These are phyloP conservation scores for Irena cyanogastra DNA, from an alignment of 2,113 vertebrate species.

Conservation along the genomic window DNA sequence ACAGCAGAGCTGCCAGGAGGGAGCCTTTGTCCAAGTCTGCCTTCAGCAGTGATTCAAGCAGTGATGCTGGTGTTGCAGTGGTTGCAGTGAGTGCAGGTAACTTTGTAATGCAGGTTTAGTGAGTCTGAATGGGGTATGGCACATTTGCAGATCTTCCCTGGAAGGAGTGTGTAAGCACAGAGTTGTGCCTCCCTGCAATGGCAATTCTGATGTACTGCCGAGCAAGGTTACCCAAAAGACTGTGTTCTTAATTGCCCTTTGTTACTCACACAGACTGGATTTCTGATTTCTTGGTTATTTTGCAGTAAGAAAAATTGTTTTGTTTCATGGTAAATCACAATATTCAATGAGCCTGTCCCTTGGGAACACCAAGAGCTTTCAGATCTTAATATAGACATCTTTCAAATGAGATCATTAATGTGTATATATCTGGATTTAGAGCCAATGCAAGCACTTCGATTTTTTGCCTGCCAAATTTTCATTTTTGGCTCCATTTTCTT, in stretches of 20 bases:
- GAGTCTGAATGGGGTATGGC: not conserved
- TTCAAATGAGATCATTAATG: slow-evolving; percentile 49
- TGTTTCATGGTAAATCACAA: not conserved
- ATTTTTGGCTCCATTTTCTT: slow-evolving; percentile 26
- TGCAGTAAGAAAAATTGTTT: not conserved
- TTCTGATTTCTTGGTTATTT: slow-evolving; percentile 2
- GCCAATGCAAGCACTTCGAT: slow-evolving; percentile 4
- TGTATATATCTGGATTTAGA: not conserved
- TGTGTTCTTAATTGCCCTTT: not conserved
- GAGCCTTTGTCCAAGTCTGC: not conserved
- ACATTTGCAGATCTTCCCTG: not conserved
- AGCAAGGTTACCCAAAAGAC: not conserved
- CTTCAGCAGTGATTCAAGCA: not conserved
- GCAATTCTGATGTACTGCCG: not conserved
- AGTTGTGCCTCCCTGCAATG: not conserved
- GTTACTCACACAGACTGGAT: not conserved
- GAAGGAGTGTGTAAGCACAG: not conserved
- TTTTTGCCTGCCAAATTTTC: slow-evolving; percentile 51
- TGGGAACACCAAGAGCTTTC: not conserved
- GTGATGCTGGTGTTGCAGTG: not conserved
- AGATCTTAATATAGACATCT: slow-evolving; percentile 26
- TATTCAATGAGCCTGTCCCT: not conserved
- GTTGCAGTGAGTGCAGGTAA: not conserved
- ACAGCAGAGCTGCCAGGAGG: not conserved
- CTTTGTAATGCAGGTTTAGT: not conserved